Conservation (phyloP, 2,113 vertebrate genomes). For the Gorsachius goisagi region DNA sequence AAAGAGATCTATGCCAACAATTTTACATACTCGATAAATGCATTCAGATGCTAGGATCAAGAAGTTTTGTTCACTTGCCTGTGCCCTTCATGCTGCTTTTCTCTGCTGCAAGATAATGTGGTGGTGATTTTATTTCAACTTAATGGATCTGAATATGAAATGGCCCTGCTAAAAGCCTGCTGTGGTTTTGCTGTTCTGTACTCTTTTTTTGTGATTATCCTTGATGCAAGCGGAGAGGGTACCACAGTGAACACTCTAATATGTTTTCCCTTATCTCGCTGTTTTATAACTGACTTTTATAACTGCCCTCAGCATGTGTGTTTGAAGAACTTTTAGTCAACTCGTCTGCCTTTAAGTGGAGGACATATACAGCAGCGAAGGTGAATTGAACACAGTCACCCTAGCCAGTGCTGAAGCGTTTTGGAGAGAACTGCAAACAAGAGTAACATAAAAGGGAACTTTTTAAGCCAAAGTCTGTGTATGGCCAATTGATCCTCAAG, state of each 20-base stretch:
- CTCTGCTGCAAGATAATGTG: conserved; percentile 9
- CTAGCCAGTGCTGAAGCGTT: neutral
- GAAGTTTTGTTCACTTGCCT: conserved; percentile 49
- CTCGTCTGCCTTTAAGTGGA: conserved; percentile 10
- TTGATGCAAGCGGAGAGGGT: neutral
- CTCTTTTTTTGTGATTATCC: neutral
- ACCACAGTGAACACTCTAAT: neutral
- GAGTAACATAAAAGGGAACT: neutral
- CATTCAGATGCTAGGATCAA: conserved; percentile 47
- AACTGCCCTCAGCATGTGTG: neutral
- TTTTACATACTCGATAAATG: conserved; percentile 56
- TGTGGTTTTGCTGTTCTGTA: conserved; percentile 36
- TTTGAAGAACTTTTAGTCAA: conserved; percentile 6
- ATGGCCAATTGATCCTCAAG: neutral
- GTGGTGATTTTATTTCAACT: conserved; percentile 24
- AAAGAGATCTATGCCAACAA: conserved; percentile 36
- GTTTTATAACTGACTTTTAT: conserved; percentile 3
- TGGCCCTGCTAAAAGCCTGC: conserved; percentile 33
- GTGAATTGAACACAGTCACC: neutral
- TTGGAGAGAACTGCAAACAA: neutral
- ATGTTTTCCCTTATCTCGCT: neutral
- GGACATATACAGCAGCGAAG: neutral
- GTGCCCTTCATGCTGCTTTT: conserved; percentile 33
- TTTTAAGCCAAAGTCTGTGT: conserved; percentile 43
- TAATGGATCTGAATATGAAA: neutral